Conservation (phyloP, 2,888 invertebrate genomes). For the Cantharis flavilabris region DNA sequence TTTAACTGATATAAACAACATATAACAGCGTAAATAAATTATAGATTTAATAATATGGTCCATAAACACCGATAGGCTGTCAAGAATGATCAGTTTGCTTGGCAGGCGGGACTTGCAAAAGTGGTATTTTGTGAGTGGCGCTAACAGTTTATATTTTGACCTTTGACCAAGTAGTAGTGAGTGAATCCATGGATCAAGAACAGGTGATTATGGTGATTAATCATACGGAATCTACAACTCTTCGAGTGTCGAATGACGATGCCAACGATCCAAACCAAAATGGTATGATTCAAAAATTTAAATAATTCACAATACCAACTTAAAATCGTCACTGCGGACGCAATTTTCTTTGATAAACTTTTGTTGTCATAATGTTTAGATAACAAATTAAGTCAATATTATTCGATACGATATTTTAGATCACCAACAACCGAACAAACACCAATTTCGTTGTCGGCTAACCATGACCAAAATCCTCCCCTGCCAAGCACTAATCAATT, state of each 20-base stretch:
- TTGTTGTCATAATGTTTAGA: neutral
- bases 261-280: slow-evolving; percentile 31
- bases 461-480: neutral
- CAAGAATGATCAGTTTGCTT: slow-evolving; percentile 19
- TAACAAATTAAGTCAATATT: neutral
- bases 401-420: neutral
- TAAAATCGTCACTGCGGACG: neutral
- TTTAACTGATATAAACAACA: slow-evolving; percentile 32
- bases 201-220: slow-evolving; percentile 48
- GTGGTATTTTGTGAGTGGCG: slow-evolving; percentile 12
- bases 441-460: neutral
- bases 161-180: slow-evolving; percentile 43
- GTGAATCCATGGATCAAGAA: slow-evolving; percentile 43
- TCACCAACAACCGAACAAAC: neutral
- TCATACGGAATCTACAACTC: slow-evolving; percentile 43
- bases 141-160: slow-evolving; percentile 30
- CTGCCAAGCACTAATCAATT: neutral
- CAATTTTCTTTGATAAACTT: neutral
- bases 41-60: neutral
- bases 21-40: neutral
- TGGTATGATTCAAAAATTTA: slow-evolving; percentile 30
- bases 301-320: neutral
- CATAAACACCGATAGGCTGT: slow-evolving; percentile 15
- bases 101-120: slow-evolving; percentile 5
- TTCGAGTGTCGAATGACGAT: slow-evolving; percentile 48